Conservation (phyloP, 2,797 vertebrate species). For the Acanthopagrus latus region DNA sequence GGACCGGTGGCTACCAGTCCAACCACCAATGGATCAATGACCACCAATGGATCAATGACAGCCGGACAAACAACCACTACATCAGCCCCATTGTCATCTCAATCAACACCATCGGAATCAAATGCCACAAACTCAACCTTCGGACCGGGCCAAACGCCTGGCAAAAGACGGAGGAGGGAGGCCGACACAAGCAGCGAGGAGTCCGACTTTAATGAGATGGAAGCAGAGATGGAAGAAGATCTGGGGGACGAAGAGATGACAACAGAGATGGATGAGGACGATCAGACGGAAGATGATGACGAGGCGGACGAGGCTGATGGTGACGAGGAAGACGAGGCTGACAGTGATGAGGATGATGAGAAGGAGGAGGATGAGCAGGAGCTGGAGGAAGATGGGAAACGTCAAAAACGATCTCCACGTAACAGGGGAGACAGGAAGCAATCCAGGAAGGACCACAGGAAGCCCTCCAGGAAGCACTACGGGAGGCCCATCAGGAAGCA, state of each 20-base stretch:
- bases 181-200: rapidly evolving
- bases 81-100: not conserved
- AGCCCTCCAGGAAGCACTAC: rapidly evolving
- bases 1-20: not conserved
- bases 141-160: too few relatives aligned
- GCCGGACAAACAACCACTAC: too few relatives aligned
- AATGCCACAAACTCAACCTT: not conserved
- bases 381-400: not conserved
- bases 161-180: not conserved
- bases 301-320: not conserved
- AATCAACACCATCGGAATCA: not conserved
- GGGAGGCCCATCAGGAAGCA: too few relatives aligned
- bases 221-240: not conserved
- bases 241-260: not conserved
- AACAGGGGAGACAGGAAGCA: rapidly evolving
- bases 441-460: rapidly evolving
- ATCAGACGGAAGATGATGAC: not conserved
- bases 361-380: not conserved
- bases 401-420: rapidly evolving
- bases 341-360: not conserved
- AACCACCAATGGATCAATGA: not conserved
- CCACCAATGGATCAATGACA: not conserved
- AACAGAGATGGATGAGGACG: rapidly evolving
- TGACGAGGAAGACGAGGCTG: not conserved
- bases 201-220: rapidly evolving